Evolutionary conservation across 2,888 invertebrate genomes (phyloP).

Genomic region (Hirtodrosophila histrioides): DNA sequence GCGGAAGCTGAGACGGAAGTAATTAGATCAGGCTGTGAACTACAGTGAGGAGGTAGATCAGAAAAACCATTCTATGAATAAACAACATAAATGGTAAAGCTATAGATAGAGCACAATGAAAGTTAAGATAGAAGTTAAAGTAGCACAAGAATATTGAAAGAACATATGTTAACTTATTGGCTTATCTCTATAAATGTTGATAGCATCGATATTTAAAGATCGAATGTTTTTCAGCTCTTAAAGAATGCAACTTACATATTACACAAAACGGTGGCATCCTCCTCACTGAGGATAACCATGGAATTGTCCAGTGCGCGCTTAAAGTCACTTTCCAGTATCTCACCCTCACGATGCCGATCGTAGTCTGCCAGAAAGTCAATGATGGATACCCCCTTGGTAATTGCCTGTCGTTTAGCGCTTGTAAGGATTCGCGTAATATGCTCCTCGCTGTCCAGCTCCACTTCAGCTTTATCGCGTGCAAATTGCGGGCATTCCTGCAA

Average conservation of each 20-base stretch:
- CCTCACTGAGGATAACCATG: conserved; percentile 87
- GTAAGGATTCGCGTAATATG: conserved; percentile 89
- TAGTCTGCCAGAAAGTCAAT: conserved; percentile 88
- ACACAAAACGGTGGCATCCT: conserved; percentile 89
- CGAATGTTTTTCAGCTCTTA: too few relatives aligned
- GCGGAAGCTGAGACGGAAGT: conserved; percentile 86
- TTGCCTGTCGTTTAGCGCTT: conserved; percentile 89
- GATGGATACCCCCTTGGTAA: conserved; percentile 87
- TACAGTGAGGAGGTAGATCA: too few relatives aligned
- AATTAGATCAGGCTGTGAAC: too few relatives aligned
- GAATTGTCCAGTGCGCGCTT: conserved; percentile 89
- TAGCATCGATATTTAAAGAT: too few relatives aligned
- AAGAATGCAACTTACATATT: conserved; percentile 86
- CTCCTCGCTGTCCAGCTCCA: conserved; percentile 84
- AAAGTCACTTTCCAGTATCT: conserved; percentile 88
- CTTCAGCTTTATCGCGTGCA: conserved; percentile 85
- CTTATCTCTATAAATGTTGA: too few relatives aligned
- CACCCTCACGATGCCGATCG: conserved; percentile 87
- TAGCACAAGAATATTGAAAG: too few relatives aligned
- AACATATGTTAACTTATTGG: too few relatives aligned
- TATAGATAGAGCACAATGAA: too few relatives aligned
- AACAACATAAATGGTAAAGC: too few relatives aligned
- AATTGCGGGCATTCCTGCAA: conserved; percentile 57
- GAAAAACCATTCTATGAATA: neutral
- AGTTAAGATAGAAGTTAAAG: too few relatives aligned